Base-by-base conservation (phyloP, 2,888 invertebrate genomes). In the Drosophila nigricruria region DNA sequence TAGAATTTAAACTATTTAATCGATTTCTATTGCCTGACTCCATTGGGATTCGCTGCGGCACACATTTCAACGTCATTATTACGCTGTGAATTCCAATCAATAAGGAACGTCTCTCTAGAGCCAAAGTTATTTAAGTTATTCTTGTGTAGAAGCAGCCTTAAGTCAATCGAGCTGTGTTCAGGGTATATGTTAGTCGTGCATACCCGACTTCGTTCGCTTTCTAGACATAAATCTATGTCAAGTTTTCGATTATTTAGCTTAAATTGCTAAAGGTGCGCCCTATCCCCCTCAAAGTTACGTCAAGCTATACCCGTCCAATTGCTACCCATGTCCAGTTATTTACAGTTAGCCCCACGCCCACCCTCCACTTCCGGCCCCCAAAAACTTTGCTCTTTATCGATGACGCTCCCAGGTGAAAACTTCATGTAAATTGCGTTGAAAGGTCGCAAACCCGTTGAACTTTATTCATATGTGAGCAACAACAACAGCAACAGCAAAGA, bases 401-500 rank as follows among this genome's bases (percentile, higher is more conserved):
- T 81, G 82, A 54, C 18, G 18, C 57, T 87, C 82, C 88, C 83
- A 56, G 40, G 82, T 72, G 84, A 71, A 79, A 85, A 67, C 54
- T 64, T 58, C 73, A 71, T 70, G 77, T 64, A 82, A 82, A 88
- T 84, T 79, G 84, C 73, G 88, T 71, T 82, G 79, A 84, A 88
- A 82, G 84, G 85, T 84, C 82, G 65, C 69, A 9, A 45, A 43
- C 40, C 43, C 69, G 58, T 68, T 66, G 70, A 77, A 74, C 71
- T 77, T 77, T 69, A 47, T 65, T 70, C 66, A 70, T 65, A 69
- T 43, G 64, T 56, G 43, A 47, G 12, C 10, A n/a, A n/a, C 43
- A 27, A n/a, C 25, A 45, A 14, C 42, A 20, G 20, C 42, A 54
- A 9, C 54, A 42, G 32, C 52, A 38, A 45, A n/a, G 47, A n/a